Evolutionary conservation across 2,113 vertebrate genomes (phyloP), one percentile per base, ranked within the genome.

Genomic region (Clarias magur): DNA sequence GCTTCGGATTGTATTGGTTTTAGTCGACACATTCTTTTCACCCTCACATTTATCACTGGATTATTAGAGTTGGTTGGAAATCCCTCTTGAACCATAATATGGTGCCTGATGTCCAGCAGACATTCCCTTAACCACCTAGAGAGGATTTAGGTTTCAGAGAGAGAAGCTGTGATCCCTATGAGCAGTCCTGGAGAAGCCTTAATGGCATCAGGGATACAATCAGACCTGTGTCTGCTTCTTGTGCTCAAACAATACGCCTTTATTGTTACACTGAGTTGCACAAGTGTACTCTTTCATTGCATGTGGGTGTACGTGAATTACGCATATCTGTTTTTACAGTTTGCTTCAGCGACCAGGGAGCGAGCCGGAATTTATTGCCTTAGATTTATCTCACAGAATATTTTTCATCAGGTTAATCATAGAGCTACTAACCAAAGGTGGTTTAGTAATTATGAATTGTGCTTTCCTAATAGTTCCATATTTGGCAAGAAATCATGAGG

Each of bases 301-400:
- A 62, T 63, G 82, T 87, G 85, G n/a, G 89, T 85, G 80, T 87
- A 89, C 76, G 87, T 91, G 86, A 86, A 67, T 85, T 88, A 81
- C 84, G 53, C 87, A 86, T 88, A 63, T 91, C 90, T 93, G 92
- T 80, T 92, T 92, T 92, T 89, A 79, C 75, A 87, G 65, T 92
- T 91, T 91, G 82, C 87, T 83, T 57, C 67, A 79, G 84, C 76
- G 84, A 83, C 80, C 38, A 57, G 78, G 84, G 85, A 89, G 16
- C 70, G 11, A 84, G 68, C 34, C 60, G 16, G 53, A 83, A 90
- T 91, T 92, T 90, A 89, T 17, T 53, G 75, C 86, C 78, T 67
- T 23, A 8, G 86, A 73, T 86, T 88, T 87, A 90, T 90, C 85
- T 38, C 27, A 38, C 85, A 87, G 88, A 84, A 88, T 85, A 84